phyloP scores from a whole-genome alignment of 2,888 invertebrate species.

The Trissolcus brochymenae region DNA sequence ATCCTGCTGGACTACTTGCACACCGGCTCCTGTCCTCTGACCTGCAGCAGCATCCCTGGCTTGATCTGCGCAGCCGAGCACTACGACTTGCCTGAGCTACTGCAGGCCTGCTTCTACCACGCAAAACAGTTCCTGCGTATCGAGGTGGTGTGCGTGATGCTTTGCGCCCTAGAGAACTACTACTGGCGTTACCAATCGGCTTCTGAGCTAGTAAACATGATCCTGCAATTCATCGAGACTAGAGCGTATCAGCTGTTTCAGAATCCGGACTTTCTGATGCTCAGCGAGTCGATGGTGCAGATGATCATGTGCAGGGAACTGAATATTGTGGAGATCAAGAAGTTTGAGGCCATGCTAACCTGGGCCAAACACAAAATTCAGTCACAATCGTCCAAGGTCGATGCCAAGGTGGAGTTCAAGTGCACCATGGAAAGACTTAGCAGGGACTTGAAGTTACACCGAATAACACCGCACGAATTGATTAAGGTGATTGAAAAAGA shows the following conservation, averaged over 20 bases:
- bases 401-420: constrained; percentile 91
- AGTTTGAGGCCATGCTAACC: constrained; percentile 94
- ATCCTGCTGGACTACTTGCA: constrained; percentile 94
- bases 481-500: constrained; percentile 81
- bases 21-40: constrained; percentile 93
- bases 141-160: constrained; percentile 95
- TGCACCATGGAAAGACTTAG: constrained; percentile 95
- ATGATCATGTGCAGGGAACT: constrained; percentile 95
- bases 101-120: constrained; percentile 96
- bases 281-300: constrained; percentile 96
- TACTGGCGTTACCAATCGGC: constrained; percentile 97
- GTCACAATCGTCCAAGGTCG: constrained; percentile 80
- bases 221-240: constrained; percentile 92
- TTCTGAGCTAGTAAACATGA: constrained; percentile 95
- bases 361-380: constrained; percentile 93
- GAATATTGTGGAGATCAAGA: constrained; percentile 91
- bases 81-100: constrained; percentile 92
- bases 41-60: constrained; percentile 94
- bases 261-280: constrained; percentile 88
- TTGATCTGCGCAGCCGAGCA: constrained; percentile 96
- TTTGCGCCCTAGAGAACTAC: constrained; percentile 94
- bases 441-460: constrained; percentile 90
- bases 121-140: constrained; percentile 95
- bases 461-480: constrained; percentile 94
- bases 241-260: constrained; percentile 91